A percentile compares a stretch with the other conserved stretches of the same genome.
Conservation (phyloP, 2,888 invertebrate genomes). For the Teleiodes luculella region DNA sequence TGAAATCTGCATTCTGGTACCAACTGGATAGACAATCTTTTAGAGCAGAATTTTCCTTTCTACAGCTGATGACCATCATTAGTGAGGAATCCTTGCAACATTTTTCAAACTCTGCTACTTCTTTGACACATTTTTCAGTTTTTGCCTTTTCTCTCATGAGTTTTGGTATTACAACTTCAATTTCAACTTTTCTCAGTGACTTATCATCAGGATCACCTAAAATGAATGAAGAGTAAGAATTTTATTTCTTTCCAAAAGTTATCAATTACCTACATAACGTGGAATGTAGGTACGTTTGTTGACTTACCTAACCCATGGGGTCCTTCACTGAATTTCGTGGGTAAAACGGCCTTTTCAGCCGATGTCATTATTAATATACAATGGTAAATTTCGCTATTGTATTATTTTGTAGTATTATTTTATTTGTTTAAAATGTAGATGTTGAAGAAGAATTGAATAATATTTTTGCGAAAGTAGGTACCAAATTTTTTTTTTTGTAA, state of each 20-base stretch:
- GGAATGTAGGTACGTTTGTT: background rate
- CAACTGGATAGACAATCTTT: slow-evolving; percentile 85
- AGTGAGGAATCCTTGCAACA: slow-evolving; percentile 85
- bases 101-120: slow-evolving; percentile 83
- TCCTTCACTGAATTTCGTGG: slow-evolving; percentile 64
- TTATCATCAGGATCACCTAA: slow-evolving; percentile 91
- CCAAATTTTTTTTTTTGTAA: too few relatives aligned
- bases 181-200: slow-evolving; percentile 91
- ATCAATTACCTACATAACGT: background rate
- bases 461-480: too few relatives aligned
- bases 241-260: background rate
- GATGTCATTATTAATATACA: slow-evolving; percentile 15
- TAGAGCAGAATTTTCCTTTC: slow-evolving; percentile 82
- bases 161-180: slow-evolving; percentile 92
- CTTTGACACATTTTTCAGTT: slow-evolving; percentile 85
- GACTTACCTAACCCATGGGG: slow-evolving; percentile 77
- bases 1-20: slow-evolving; percentile 88
- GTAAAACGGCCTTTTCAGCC: slow-evolving; percentile 55
- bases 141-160: slow-evolving; percentile 91
- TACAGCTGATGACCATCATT: slow-evolving; percentile 86
- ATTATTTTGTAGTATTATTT: too few relatives aligned
- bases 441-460: too few relatives aligned
- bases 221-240: slow-evolving; percentile 21
- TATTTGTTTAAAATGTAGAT: too few relatives aligned
- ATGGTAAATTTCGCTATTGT: too few relatives aligned